Conservation (phyloP, 2,888 invertebrate genomes). For the Apoda limacodes region DNA sequence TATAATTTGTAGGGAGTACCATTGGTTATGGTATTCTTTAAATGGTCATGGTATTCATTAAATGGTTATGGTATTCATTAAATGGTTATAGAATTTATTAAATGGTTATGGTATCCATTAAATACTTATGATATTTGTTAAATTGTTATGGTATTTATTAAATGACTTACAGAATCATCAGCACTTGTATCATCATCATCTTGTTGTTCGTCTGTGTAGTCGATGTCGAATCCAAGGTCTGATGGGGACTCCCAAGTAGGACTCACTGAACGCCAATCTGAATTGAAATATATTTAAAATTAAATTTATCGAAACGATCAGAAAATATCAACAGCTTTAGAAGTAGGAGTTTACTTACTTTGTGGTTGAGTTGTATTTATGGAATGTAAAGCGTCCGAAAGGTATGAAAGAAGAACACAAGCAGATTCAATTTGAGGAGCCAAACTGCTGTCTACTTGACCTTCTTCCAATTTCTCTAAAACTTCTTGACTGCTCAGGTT, state of each 20-base stretch:
- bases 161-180: constrained; percentile 80
- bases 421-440: constrained; percentile 76
- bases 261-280: constrained; percentile 55
- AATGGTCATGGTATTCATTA: too few species aligned
- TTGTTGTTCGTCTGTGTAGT: constrained; percentile 88
- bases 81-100: too few species aligned
- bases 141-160: too few species aligned
- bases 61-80: too few species aligned
- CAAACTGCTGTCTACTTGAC: constrained; percentile 53
- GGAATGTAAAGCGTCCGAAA: constrained; percentile 76
- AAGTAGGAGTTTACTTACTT: constrained; percentile 36
- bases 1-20: too few species aligned
- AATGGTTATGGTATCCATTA: too few species aligned
- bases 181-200: constrained; percentile 94
- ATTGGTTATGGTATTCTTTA: not conserved
- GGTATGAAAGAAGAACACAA: constrained; percentile 86
- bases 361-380: constrained; percentile 49
- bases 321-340: constrained; percentile 18
- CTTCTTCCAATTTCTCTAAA: constrained; percentile 55
- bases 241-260: constrained; percentile 86
- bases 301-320: not conserved
- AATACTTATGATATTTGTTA: too few species aligned
- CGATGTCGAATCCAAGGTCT: constrained; percentile 81
- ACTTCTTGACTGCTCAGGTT: constrained; percentile 48
- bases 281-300: constrained; percentile 26